Evolutionary conservation across 2,797 vertebrate genomes (phyloP).

Genomic region (Varecia variegata): DNA sequence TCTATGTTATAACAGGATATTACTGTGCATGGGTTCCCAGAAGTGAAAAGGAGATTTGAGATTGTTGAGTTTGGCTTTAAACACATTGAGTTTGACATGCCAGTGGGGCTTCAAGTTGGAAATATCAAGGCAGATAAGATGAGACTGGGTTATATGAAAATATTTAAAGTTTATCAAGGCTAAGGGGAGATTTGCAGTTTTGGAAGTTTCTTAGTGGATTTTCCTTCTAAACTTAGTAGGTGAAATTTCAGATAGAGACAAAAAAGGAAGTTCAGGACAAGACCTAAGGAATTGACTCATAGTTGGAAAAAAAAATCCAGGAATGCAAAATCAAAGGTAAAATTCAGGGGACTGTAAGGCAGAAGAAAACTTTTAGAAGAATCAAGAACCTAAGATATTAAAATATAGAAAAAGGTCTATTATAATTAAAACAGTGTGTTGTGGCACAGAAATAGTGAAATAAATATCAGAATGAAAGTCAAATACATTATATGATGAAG

Average conservation of each 20-base stretch:
- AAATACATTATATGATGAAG: neutral
- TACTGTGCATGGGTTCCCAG: neutral
- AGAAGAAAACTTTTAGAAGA: neutral
- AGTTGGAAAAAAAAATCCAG: neutral
- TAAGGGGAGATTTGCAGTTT: neutral
- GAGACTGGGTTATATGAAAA: neutral
- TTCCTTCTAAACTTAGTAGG: neutral
- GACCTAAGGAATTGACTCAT: neutral
- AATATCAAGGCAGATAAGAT: neutral
- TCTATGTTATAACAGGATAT: neutral
- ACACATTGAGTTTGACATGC: neutral
- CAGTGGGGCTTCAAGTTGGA: neutral
- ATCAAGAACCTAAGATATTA: neutral
- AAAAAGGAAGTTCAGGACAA: neutral
- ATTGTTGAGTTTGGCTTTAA: neutral
- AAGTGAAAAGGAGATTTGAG: neutral
- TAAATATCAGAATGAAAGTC: neutral
- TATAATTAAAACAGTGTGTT: neutral
- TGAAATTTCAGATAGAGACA: neutral
- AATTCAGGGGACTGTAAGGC: neutral
- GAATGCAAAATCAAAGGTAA: neutral
- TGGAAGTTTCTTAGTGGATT: neutral
- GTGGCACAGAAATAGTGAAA: neutral
- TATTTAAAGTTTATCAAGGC: neutral
- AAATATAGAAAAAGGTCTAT: neutral